Evolutionary conservation across 2,888 invertebrate species (phyloP), one percentile per base, ranked within the genome.

Genomic region (Rugalucina vietnamica): DNA sequence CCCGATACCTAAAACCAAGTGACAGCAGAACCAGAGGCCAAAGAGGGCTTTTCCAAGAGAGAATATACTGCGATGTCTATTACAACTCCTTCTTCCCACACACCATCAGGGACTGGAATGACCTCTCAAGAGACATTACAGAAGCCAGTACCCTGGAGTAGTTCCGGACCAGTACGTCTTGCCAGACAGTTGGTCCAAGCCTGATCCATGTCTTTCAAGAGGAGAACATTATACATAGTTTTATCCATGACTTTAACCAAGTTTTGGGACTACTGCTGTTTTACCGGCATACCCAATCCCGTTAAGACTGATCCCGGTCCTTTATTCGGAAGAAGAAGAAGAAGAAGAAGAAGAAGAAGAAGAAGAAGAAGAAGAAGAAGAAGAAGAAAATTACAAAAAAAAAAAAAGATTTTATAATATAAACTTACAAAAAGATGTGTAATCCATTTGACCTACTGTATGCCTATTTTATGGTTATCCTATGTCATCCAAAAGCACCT

Each of bases 21-120:
- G 76, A 76, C 65, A 76, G 36, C n/a, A 36, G 65, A n/a, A 76
- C 76, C 10, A 60, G 76, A 76, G 76, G 76, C 24, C 24, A 36
- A n/a, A n/a, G 39, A 12, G 14, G 65, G 18, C 36, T 76, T 3
- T 32, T 21, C 65, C 76, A 73, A 49, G 18, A 24, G 8, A 2
- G n/a, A 3, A 14, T 27, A 39, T 24, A 3, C 36, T 24, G 27
- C 32, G 10, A 50, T 57, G 36, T 34, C 76, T 69, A 57, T 27
- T 27, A 39, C 10, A n/a, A 37, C n/a, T 76, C 76, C 24, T 60
- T 71, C 77, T 77, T 70, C 73, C 73, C 76, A 36, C 69, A 54
- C 12, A 78, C 71, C 8, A 65, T 74, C 74, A 69, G 70, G 24
- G 82, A 82, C 69, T 78, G 73, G 78, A 82, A 82, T 65, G 34